phyloP scores from a whole-genome alignment of 2,797 vertebrate genomes.

The Crocidura indochinensis region DNA sequence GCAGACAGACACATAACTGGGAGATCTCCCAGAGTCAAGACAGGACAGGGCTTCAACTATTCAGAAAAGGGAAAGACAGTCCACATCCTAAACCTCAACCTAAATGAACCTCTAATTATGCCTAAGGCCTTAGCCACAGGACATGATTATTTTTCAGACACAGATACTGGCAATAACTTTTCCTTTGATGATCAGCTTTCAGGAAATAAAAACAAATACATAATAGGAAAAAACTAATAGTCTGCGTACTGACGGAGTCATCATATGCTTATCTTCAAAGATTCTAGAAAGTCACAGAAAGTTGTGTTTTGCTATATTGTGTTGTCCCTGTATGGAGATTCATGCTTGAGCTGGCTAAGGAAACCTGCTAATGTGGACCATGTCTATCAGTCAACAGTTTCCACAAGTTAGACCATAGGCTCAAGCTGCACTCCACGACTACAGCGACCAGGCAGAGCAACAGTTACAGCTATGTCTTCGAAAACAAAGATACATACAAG shows the following conservation, averaged over 20 bases:
- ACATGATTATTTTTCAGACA: constrained; percentile 49
- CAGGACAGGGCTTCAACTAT: not conserved
- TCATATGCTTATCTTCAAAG: constrained; percentile 52
- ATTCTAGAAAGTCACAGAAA: not conserved
- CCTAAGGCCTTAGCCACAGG: not conserved
- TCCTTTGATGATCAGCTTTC: constrained; percentile 35
- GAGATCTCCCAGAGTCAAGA: constrained; percentile 2
- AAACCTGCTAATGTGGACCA: not conserved
- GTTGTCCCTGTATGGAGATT: not conserved
- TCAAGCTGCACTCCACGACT: not conserved
- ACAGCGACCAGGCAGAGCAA: not conserved
- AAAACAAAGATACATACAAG: constrained; percentile 1
- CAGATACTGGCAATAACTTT: not conserved
- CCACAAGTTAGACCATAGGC: not conserved
- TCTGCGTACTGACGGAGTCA: constrained; percentile 34
- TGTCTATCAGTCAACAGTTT: not conserved
- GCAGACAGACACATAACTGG: not conserved
- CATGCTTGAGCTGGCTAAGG: constrained; percentile 9
- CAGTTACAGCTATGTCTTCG: not conserved
- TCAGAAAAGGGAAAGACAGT: not conserved
- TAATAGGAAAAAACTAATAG: not conserved
- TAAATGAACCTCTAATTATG: not conserved
- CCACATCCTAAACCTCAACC: not conserved
- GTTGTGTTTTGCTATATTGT: not conserved
- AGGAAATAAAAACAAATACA: constrained; percentile 40